Conservation (phyloP, 2,797 vertebrate genomes). For the Numenius phaeopus region DNA sequence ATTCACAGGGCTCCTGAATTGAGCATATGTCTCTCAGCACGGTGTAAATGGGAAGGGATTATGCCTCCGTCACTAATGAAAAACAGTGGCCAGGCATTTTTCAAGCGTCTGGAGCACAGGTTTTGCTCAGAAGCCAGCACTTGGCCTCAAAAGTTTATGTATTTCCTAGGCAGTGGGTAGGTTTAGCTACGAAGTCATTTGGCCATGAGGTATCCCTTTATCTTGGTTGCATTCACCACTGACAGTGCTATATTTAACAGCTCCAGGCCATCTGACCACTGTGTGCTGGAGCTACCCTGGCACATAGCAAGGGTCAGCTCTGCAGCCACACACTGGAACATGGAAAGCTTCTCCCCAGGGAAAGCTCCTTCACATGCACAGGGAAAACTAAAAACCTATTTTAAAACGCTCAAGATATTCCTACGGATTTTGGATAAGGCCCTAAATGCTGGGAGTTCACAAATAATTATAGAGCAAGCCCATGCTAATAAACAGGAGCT, state of each 20-base stretch:
- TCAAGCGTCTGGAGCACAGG: neutral
- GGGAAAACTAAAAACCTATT: neutral
- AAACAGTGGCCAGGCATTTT: slow-evolving; percentile 12
- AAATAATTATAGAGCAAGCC: neutral
- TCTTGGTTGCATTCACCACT: neutral
- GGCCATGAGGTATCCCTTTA: neutral
- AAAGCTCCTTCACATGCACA: neutral
- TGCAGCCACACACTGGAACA: neutral
- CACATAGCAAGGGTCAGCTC: neutral
- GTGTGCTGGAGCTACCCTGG: neutral
- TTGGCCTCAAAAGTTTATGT: neutral
- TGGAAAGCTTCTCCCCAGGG: neutral
- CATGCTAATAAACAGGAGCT: neutral
- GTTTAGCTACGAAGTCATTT: neutral
- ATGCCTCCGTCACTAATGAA: neutral
- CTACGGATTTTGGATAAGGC: neutral
- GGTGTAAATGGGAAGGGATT: slow-evolving; percentile 13
- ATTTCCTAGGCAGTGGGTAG: neutral
- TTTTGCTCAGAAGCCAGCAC: slow-evolving; percentile 25
- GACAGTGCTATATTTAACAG: neutral
- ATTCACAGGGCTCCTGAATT: neutral
- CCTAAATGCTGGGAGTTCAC: neutral
- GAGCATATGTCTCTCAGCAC: slow-evolving; percentile 6
- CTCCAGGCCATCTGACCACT: neutral
- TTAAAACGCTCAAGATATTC: neutral